phyloP scores from a whole-genome alignment of 2,797 vertebrate genomes.

The Coreius guichenoti region DNA sequence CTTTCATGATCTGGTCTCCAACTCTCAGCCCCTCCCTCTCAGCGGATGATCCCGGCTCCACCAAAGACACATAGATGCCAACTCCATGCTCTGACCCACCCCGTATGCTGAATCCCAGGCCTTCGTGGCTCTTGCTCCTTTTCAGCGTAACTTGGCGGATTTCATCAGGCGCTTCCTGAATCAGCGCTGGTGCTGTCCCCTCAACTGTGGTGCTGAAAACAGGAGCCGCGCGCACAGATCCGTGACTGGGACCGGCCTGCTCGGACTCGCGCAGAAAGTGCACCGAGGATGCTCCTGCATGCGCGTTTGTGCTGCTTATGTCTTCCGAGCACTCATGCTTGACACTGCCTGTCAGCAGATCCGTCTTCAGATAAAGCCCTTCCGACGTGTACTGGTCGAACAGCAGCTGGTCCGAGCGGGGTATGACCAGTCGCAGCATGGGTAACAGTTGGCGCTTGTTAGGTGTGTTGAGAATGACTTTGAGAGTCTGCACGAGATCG shows the following conservation, averaged over 20 bases:
- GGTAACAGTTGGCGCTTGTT: slow-evolving; percentile 89
- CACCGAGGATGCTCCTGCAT: slow-evolving; percentile 38
- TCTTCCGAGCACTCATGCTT: slow-evolving; percentile 57
- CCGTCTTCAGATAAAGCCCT: slow-evolving; percentile 85
- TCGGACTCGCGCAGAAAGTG: slow-evolving; percentile 59
- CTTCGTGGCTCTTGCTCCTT: slow-evolving; percentile 88
- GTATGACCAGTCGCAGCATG: slow-evolving; percentile 92
- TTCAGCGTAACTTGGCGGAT: slow-evolving; percentile 86
- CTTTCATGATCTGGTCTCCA: slow-evolving; percentile 92
- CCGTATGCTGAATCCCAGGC: slow-evolving; percentile 94
- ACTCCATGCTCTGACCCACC: slow-evolving; percentile 94
- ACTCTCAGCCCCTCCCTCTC: slow-evolving; percentile 91
- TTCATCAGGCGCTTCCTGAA: slow-evolving; percentile 68
- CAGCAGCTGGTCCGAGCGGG: slow-evolving; percentile 92
- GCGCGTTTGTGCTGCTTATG: slow-evolving; percentile 21
- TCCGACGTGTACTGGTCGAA: slow-evolving; percentile 96
- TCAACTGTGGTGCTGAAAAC: slow-evolving; percentile 67
- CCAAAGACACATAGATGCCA: slow-evolving; percentile 93
- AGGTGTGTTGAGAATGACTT: slow-evolving; percentile 86
- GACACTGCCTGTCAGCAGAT: slow-evolving; percentile 63
- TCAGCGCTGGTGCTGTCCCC: slow-evolving; percentile 61
- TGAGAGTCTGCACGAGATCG: slow-evolving; percentile 92
- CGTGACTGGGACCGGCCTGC: slow-evolving; percentile 56
- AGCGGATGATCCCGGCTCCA: slow-evolving; percentile 91
- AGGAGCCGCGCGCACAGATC: slow-evolving; percentile 51